Conservation (phyloP, 2,113 vertebrate species). For the Eupsittula cactorum region DNA sequence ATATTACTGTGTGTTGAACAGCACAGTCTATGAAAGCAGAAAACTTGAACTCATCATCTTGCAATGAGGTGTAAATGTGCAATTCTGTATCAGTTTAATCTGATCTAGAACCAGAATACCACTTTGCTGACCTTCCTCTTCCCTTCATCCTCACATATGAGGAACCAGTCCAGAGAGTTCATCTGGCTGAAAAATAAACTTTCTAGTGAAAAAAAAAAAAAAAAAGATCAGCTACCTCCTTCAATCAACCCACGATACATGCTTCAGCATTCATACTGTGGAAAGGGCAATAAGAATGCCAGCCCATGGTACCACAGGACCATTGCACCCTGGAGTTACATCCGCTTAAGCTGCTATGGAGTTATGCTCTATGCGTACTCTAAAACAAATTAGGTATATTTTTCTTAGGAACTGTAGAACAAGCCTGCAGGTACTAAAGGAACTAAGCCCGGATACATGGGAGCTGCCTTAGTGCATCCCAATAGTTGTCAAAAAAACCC, state of each 20-base stretch:
- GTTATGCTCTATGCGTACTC: neutral
- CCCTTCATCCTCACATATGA: neutral
- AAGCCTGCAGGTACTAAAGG: neutral
- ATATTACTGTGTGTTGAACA: neutral
- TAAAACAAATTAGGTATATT: neutral
- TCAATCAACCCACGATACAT: neutral
- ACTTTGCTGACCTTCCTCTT: neutral
- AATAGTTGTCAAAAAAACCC: neutral
- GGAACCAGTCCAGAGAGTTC: neutral
- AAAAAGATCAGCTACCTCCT: neutral
- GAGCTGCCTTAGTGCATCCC: neutral
- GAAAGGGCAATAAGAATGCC: neutral
- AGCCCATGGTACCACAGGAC: neutral
- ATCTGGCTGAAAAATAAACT: neutral
- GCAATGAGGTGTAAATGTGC: neutral
- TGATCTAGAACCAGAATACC: neutral
- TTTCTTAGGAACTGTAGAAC: neutral
- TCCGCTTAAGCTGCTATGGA: neutral
- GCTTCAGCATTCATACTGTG: neutral
- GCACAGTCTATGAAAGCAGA: neutral
- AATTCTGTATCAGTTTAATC: neutral
- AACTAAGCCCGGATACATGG: neutral
- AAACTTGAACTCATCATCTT: neutral
- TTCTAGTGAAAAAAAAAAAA: neutral
- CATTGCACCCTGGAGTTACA: neutral